Percentiles rank a stretch among this genome's conserved stretches.
Evolutionary conservation across 2,113 vertebrate genomes (phyloP).

Genomic region (Myrmecobius fasciatus): DNA sequence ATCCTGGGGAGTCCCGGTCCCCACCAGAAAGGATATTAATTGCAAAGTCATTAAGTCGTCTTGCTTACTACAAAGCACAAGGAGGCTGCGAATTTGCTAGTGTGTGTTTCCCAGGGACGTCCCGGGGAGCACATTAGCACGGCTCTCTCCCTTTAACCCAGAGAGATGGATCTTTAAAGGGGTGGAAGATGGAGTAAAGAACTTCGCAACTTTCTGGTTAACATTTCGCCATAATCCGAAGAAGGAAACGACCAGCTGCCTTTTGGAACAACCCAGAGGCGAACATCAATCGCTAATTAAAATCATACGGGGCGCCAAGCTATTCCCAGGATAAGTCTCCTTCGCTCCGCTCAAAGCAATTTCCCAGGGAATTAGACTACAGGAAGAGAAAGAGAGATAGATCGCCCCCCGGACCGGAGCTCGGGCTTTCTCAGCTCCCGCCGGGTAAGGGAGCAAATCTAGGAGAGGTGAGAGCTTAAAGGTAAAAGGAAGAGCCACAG

Average conservation of each 20-base stretch:
- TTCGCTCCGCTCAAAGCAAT: neutral
- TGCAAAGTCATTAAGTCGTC: neutral
- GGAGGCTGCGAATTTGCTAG: neutral
- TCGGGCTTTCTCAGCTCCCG: neutral
- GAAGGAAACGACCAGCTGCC: conserved; percentile 40
- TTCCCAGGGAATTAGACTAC: conserved; percentile 6
- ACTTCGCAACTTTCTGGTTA: conserved; percentile 14
- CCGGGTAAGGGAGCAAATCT: neutral
- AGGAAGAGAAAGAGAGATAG: neutral
- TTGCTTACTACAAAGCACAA: neutral
- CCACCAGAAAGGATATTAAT: neutral
- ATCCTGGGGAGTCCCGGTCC: neutral
- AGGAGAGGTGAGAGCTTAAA: neutral
- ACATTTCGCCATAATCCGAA: conserved; percentile 42
- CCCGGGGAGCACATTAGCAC: neutral
- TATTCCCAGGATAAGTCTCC: conserved; percentile 44
- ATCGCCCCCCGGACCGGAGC: neutral
- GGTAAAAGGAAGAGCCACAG: neutral
- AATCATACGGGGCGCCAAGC: conserved; percentile 72
- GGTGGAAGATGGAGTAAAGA: neutral
- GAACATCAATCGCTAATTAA: conserved; percentile 58
- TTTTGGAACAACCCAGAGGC: conserved; percentile 57
- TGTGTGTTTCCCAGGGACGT: neutral
- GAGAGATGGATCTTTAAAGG: neutral
- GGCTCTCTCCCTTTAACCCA: neutral